Percentiles rank a stretch among this genome's conserved stretches.
Conservation (phyloP, 1,140 invertebrate genomes). For the Pseudobourletiella spinata region DNA sequence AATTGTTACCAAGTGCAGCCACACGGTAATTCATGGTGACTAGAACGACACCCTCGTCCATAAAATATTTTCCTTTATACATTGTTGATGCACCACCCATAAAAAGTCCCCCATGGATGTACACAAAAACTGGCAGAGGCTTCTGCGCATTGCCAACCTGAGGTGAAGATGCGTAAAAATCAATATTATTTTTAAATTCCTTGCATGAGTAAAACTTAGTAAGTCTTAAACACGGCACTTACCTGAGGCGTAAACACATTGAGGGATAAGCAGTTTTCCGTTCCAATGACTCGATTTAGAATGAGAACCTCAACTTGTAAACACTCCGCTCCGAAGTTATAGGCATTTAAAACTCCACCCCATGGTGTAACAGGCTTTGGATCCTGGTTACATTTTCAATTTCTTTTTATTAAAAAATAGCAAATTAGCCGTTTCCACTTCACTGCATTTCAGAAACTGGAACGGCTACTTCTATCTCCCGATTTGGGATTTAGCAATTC, state of each 20-base stretch:
- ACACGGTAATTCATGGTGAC: conserved; percentile 43
- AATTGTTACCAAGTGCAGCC: conserved; percentile 25
- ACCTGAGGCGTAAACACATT: conserved; percentile 14
- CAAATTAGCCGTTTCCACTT: too few relatives aligned
- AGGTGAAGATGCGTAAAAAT: neutral
- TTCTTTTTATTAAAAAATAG: too few relatives aligned
- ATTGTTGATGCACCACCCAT: conserved; percentile 8
- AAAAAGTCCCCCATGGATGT: conserved; percentile 15
- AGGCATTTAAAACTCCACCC: conserved; percentile 11
- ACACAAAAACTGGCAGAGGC: conserved; percentile 6
- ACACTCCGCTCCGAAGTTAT: conserved; percentile 14
- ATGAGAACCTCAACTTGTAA: conserved; percentile 24
- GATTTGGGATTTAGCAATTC: too few relatives aligned
- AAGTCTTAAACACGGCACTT: neutral
- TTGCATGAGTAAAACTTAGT: neutral
- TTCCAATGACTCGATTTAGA: conserved; percentile 19
- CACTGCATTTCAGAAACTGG: too few relatives aligned
- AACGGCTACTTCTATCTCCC: too few relatives aligned
- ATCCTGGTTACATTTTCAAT: conserved; percentile 9
- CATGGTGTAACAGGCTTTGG: conserved; percentile 13
- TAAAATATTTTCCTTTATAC: conserved; percentile 15
- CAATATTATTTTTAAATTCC: neutral
- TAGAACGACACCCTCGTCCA: conserved; percentile 39
- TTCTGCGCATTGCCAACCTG: neutral
- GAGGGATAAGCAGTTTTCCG: conserved; percentile 28